phyloP scores from a whole-genome alignment of 2,113 vertebrate genomes.

The Prunella fulvescens region DNA sequence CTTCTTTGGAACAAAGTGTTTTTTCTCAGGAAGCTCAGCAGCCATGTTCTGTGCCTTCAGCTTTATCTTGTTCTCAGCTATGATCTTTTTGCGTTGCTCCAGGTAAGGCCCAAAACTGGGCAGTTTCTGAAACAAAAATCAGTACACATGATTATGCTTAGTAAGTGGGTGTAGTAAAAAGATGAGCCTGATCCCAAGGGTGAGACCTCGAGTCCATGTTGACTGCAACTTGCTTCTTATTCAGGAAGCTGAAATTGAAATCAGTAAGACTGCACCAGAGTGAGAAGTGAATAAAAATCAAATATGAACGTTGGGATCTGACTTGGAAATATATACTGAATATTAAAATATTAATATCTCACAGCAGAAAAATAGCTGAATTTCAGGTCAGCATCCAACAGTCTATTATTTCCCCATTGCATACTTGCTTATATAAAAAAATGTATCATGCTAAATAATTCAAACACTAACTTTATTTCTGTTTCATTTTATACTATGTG shows the following conservation, averaged over 20 bases:
- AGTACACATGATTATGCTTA: neutral
- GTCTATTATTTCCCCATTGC: neutral
- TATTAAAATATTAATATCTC: conserved; percentile 45
- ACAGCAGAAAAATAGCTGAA: conserved; percentile 24
- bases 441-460: conserved; percentile 32
- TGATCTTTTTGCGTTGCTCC: conserved; percentile 76
- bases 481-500: neutral
- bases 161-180: neutral
- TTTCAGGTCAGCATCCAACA: conserved; percentile 11
- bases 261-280: neutral
- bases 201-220: neutral
- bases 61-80: conserved; percentile 79
- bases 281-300: conserved; percentile 29
- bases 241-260: neutral
- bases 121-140: conserved; percentile 74
- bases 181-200: neutral
- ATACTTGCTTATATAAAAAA: neutral
- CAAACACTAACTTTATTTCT: conserved; percentile 6
- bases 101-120: conserved; percentile 90
- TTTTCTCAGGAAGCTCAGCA: neutral
- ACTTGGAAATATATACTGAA: conserved; percentile 26
- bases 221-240: neutral
- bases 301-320: neutral
- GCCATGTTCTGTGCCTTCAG: conserved; percentile 30
- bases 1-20: conserved; percentile 68